phyloP scores from a whole-genome alignment of 2,888 invertebrate species.

The Pseudococcus viburni region DNA sequence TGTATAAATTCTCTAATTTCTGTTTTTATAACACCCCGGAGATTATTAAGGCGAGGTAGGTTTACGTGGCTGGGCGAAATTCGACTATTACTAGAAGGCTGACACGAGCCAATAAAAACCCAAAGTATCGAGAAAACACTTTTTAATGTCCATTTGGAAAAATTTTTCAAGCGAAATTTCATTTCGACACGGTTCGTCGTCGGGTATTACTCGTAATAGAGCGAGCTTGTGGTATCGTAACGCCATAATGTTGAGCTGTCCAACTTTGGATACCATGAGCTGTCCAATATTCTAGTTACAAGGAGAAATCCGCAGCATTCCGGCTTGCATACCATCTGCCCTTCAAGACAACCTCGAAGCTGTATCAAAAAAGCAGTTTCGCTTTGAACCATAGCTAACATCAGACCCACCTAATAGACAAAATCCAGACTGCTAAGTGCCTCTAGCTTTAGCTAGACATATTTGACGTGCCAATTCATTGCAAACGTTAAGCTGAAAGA shows the following conservation, averaged over 20 bases:
- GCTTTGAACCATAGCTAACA: not conserved
- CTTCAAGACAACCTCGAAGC: constrained; percentile 39
- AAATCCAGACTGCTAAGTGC: not conserved
- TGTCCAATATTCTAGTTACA: not conserved
- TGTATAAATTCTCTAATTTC: constrained; percentile 13
- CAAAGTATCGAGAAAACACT: not conserved
- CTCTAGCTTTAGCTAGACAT: not conserved
- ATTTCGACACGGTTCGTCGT: not conserved
- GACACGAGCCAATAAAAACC: not conserved
- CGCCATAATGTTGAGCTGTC: not conserved
- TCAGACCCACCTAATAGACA: not conserved
- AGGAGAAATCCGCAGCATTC: constrained; percentile 20
- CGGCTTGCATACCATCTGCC: constrained; percentile 3
- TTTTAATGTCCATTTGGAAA: no score
- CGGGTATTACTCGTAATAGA: not conserved
- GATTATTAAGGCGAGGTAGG: not conserved
- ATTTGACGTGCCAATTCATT: constrained; percentile 6
- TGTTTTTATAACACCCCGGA: not conserved
- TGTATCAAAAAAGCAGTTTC: constrained; percentile 24
- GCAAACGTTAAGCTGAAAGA: not conserved
- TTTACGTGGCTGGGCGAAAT: not conserved
- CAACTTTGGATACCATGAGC: not conserved
- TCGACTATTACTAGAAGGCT: not conserved
- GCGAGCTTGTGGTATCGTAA: not conserved
- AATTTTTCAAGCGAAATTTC: not conserved